phyloP scores from a whole-genome alignment of 2,888 invertebrate genomes.

The Calliscelio sp. region DNA sequence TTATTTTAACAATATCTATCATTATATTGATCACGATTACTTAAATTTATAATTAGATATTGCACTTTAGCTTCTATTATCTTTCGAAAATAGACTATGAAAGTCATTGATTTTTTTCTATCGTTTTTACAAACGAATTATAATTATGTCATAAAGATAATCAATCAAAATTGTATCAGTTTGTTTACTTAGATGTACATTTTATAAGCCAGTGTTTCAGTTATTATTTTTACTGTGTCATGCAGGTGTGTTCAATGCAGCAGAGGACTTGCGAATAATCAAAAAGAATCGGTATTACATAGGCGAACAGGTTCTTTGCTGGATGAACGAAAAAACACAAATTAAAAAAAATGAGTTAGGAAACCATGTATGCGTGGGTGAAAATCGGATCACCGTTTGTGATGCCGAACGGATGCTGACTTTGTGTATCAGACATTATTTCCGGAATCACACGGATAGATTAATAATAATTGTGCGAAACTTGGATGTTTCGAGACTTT shows the following conservation, averaged over 20 bases:
- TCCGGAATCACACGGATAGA: constrained; percentile 34
- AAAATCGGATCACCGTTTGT: constrained; percentile 45
- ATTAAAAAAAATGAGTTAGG: constrained; percentile 38
- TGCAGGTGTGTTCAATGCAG: background rate
- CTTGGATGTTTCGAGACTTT: background rate
- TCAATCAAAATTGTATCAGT: too few relatives aligned
- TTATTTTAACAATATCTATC: too few relatives aligned
- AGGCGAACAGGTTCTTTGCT: constrained; percentile 57
- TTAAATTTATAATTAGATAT: too few relatives aligned
- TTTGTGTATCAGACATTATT: constrained; percentile 20
- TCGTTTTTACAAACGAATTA: too few relatives aligned
- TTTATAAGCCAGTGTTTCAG: too few relatives aligned
- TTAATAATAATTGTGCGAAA: background rate
- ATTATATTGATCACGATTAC: too few relatives aligned
- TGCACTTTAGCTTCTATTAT: too few relatives aligned
- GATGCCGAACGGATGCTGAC: constrained; percentile 24
- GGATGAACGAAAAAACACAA: constrained; percentile 45
- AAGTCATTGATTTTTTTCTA: too few relatives aligned
- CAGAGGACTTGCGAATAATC: constrained; percentile 13
- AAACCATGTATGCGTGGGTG: constrained; percentile 43
- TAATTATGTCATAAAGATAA: too few relatives aligned
- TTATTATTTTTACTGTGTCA: background rate
- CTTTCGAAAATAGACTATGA: too few relatives aligned
- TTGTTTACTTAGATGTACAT: too few relatives aligned
- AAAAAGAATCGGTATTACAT: constrained; percentile 2